Conservation (phyloP, 2,797 vertebrate genomes). For the Microchirus variegatus region DNA sequence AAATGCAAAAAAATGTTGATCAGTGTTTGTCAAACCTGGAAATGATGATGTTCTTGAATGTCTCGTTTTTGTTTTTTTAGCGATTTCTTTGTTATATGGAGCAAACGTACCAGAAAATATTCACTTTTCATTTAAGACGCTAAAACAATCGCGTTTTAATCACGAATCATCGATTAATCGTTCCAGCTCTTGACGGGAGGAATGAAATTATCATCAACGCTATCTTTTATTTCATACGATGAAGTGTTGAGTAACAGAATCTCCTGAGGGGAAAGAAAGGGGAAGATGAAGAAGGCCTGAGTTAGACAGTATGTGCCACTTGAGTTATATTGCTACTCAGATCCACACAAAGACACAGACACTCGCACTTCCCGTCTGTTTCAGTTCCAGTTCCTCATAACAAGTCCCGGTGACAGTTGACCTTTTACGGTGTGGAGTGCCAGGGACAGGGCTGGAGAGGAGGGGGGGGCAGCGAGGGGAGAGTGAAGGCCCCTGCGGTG, state of each 20-base stretch:
- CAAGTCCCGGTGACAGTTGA: conserved; percentile 78
- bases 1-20: too few species aligned
- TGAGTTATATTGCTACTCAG: conserved; percentile 27
- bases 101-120: too few species aligned
- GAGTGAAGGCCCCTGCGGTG: conserved; percentile 25
- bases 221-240: too few species aligned
- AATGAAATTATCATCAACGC: too few species aligned
- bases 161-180: too few species aligned
- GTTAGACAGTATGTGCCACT: conserved; percentile 26
- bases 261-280: conserved; percentile 15
- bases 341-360: conserved; percentile 1
- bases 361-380: conserved; percentile 54
- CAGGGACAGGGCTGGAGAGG: conserved; percentile 24
- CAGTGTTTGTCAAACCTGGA: too few species aligned
- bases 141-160: too few species aligned
- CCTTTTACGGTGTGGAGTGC: conserved; percentile 72
- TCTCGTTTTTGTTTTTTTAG: too few species aligned
- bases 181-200: too few species aligned
- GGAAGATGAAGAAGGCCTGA: conserved; percentile 35
- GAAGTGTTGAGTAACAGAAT: conserved; percentile 2
- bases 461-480: not conserved
- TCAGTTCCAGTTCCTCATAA: conserved; percentile 65
- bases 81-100: too few species aligned
- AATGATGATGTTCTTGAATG: too few species aligned
- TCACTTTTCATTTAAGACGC: too few species aligned